These are phyloP conservation scores for Eupithecia inturbata DNA, from an alignment of 2,888 invertebrate genomes.

Conservation along the genomic window DNA sequence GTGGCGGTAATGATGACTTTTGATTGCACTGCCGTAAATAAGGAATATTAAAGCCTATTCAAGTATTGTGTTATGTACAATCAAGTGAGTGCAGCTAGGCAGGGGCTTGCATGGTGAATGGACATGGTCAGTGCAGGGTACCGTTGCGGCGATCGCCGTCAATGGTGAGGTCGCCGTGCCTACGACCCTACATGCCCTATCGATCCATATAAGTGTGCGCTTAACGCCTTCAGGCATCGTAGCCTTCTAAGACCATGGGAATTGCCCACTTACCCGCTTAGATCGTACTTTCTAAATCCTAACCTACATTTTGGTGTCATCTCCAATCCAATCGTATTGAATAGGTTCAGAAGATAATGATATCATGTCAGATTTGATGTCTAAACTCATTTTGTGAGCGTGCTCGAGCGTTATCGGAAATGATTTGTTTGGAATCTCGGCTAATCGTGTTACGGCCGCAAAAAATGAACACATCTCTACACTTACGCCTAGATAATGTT, in stretches of 20 bases:
- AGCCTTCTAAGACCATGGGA: slow-evolving; percentile 42
- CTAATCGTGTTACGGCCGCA: slow-evolving; percentile 42
- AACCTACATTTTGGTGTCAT: slow-evolving; percentile 47
- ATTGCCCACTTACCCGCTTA: slow-evolving; percentile 43
- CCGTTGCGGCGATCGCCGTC: slow-evolving; percentile 70
- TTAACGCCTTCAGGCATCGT: slow-evolving; percentile 48
- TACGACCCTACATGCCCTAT: slow-evolving; percentile 75
- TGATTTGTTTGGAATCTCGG: slow-evolving; percentile 45
- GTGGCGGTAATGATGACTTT: slow-evolving; percentile 21
- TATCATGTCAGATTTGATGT: slow-evolving; percentile 47
- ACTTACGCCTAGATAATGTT: slow-evolving; percentile 44
- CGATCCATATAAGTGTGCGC: slow-evolving; percentile 69
- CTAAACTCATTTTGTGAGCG: slow-evolving; percentile 45
- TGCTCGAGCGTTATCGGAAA: slow-evolving; percentile 40
- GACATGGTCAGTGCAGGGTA: slow-evolving; percentile 61
- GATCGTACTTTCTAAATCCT: slow-evolving; percentile 45
- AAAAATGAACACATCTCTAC: slow-evolving; percentile 41
- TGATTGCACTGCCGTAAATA: slow-evolving; percentile 31
- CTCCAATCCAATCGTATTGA: slow-evolving; percentile 40
- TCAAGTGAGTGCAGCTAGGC: slow-evolving; percentile 47
- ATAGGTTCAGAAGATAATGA: slow-evolving; percentile 43
- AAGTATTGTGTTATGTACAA: slow-evolving; percentile 31
- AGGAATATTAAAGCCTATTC: slow-evolving; percentile 23
- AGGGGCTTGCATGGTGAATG: slow-evolving; percentile 61
- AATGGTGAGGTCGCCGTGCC: slow-evolving; percentile 70